phyloP scores from a whole-genome alignment of 2,113 vertebrate genomes.

The Ciconia boyciana region DNA sequence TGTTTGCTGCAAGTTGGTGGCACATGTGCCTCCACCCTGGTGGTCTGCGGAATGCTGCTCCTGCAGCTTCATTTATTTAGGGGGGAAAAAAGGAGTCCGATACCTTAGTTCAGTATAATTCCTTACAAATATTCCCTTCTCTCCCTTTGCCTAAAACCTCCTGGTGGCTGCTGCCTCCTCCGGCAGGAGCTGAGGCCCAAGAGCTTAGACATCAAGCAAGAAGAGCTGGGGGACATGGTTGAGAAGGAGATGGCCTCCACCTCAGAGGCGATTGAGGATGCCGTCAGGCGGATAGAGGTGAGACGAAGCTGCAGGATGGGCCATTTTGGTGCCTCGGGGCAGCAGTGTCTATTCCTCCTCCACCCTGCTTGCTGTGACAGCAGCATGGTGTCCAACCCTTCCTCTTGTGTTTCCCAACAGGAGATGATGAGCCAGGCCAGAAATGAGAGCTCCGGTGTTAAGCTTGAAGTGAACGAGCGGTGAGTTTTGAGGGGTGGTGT shows the following conservation, averaged over 20 bases:
- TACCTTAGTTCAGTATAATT: background rate
- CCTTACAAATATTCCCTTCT: background rate
- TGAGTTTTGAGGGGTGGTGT: slow-evolving; percentile 51
- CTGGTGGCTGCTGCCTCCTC: background rate
- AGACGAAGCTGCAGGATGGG: background rate
- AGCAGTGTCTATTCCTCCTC: background rate
- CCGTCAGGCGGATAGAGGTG: slow-evolving; percentile 92
- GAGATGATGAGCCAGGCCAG: slow-evolving; percentile 98
- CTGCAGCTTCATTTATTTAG: background rate
- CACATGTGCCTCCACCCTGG: background rate
- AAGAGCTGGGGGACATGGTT: slow-evolving; percentile 94
- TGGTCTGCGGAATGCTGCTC: background rate
- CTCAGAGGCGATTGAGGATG: slow-evolving; percentile 90
- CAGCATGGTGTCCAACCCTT: rapidly evolving
- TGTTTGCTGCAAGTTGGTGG: background rate
- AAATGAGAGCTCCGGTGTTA: slow-evolving; percentile 84
- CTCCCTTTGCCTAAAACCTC: background rate
- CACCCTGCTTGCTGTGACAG: background rate
- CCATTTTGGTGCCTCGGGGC: background rate
- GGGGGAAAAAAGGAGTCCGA: rapidly evolving
- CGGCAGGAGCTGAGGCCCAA: slow-evolving; percentile 89
- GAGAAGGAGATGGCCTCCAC: slow-evolving; percentile 98
- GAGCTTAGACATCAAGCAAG: slow-evolving; percentile 88
- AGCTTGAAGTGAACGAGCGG: slow-evolving; percentile 97
- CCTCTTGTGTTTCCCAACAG: slow-evolving; percentile 55